Evolutionary conservation across 2,888 invertebrate genomes (phyloP).

Genomic region (Tipula helvola): DNA sequence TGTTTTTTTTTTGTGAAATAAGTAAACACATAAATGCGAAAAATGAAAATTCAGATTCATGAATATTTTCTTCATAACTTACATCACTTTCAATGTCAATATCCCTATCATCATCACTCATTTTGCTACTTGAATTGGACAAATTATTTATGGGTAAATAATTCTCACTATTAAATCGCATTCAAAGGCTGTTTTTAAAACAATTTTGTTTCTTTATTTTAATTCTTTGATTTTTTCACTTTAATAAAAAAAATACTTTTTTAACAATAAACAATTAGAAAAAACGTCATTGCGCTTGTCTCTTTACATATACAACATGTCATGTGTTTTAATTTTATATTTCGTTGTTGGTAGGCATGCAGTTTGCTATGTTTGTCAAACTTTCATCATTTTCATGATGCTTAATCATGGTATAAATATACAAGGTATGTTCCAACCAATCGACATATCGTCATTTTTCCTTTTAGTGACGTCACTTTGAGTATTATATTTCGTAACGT

Average conservation of each 20-base stretch:
- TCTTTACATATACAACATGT: background rate
- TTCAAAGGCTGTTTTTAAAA: constrained; percentile 9
- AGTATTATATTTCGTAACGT: too few relatives aligned
- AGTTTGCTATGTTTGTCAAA: background rate
- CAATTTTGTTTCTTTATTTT: background rate
- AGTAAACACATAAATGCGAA: background rate
- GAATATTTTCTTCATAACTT: constrained; percentile 36
- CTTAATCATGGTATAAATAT: too few relatives aligned
- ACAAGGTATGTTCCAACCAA: too few relatives aligned
- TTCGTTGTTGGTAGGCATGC: background rate
- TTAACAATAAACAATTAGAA: background rate
- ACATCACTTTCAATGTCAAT: constrained; percentile 94
- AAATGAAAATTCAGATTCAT: constrained; percentile 12
- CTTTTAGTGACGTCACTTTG: too few relatives aligned
- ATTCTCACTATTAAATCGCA: constrained; percentile 9
- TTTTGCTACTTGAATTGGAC: constrained; percentile 26
- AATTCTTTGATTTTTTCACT: background rate
- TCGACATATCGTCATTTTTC: too few relatives aligned
- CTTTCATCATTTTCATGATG: background rate
- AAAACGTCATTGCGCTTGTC: constrained; percentile 8
- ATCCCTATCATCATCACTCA: constrained; percentile 93
- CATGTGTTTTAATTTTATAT: background rate
- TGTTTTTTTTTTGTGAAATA: background rate
- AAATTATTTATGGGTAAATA: background rate
- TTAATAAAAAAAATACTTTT: background rate